Percentiles rank a stretch among this genome's conserved stretches.
Evolutionary conservation across 2,113 vertebrate genomes (phyloP).

Genomic region (Taxidea taxus): DNA sequence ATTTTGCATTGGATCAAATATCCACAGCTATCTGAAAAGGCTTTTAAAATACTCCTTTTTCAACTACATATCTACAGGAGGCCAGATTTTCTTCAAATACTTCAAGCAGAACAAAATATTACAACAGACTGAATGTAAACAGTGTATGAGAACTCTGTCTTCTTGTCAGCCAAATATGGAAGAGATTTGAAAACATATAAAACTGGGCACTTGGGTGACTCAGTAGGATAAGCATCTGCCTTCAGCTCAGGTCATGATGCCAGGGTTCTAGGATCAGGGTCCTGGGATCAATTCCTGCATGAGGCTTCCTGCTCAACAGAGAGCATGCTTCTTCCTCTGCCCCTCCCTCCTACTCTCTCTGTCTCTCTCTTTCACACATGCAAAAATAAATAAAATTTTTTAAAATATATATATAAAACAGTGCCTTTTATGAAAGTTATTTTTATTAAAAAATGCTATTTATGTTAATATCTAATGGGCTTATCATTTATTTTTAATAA

Average conservation of each 20-base stretch:
- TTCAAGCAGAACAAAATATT: neutral
- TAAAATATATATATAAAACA: neutral
- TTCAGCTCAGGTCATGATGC: too few relatives aligned
- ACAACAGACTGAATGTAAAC: neutral
- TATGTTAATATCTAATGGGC: neutral
- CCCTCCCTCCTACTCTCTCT: too few relatives aligned
- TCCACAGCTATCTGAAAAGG: neutral
- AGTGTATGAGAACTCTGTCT: neutral
- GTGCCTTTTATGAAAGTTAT: neutral
- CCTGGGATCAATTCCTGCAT: too few relatives aligned
- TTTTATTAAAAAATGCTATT: neutral
- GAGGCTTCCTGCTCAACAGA: too few relatives aligned
- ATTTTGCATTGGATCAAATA: neutral
- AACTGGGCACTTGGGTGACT: too few relatives aligned
- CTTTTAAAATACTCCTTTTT: neutral
- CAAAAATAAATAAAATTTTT: too few relatives aligned
- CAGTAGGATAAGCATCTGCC: too few relatives aligned
- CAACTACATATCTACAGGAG: neutral
- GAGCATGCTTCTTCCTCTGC: too few relatives aligned
- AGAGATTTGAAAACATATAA: neutral
- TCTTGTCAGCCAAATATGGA: neutral
- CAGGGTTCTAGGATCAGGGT: too few relatives aligned
- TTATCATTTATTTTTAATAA: neutral
- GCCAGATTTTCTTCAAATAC: neutral
- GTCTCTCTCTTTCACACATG: too few relatives aligned